phyloP scores from a whole-genome alignment of 2,113 vertebrate genomes.

The Desmodus rotundus region DNA sequence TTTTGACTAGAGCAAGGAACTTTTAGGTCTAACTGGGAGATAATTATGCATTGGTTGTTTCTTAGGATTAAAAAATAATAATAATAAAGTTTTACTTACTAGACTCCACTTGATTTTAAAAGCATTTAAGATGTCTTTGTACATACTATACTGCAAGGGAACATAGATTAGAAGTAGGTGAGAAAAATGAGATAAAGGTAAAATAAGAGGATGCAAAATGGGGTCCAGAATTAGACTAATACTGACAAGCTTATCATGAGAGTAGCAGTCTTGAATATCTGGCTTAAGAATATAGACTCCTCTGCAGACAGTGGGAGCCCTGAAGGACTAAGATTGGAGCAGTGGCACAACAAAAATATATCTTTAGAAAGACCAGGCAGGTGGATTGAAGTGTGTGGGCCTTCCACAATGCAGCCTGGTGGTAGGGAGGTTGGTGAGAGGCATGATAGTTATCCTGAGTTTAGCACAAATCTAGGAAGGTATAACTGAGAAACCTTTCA shows the following conservation, averaged over 20 bases:
- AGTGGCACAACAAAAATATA: not conserved
- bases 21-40: not conserved
- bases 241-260: not conserved
- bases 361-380: constrained; percentile 14
- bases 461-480: not conserved
- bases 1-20: not conserved
- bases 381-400: not conserved
- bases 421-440: not conserved
- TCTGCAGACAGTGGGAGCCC: not conserved
- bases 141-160: not conserved
- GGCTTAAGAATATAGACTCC: not conserved
- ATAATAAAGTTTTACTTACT: not conserved
- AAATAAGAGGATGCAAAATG: constrained; percentile 6
- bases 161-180: constrained; percentile 3
- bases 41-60: not conserved
- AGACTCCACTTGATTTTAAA: constrained; percentile 5
- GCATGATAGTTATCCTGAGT: not conserved
- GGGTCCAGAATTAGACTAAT: not conserved
- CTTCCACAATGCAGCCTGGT: not conserved
- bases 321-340: not conserved
- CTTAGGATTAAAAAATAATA: not conserved
- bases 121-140: not conserved
- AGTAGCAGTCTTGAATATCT: not conserved
- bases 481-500: not conserved
- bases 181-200: constrained; percentile 19